Evolutionary conservation across 2,113 vertebrate species (phyloP).

Genomic region (Lamprologus tigripictilis): DNA sequence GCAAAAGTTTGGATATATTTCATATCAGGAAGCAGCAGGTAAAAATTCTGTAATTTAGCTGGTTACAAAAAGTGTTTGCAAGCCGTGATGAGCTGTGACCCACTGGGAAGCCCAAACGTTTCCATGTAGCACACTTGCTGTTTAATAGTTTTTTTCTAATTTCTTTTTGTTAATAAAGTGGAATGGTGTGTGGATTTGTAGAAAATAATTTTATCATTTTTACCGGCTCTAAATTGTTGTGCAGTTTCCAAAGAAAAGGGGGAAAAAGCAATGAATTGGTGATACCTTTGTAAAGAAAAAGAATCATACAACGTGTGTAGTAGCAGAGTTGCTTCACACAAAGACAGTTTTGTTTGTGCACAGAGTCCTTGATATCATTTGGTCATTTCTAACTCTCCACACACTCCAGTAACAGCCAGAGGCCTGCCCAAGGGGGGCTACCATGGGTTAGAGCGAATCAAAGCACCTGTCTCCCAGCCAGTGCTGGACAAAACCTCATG

Average conservation of each 20-base stretch:
- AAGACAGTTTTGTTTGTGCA: background rate
- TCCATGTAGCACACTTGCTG: background rate
- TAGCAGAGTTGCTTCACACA: background rate
- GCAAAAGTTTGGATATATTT: background rate
- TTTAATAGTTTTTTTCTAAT: background rate
- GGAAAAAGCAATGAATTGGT: background rate
- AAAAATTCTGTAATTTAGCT: background rate
- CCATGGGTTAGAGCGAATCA: slow-evolving; percentile 6
- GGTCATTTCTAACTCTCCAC: background rate
- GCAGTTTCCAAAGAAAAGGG: background rate
- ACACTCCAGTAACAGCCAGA: background rate
- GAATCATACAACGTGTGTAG: background rate
- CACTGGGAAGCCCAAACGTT: background rate
- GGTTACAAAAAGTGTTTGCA: background rate
- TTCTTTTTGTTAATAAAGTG: background rate
- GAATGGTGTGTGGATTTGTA: background rate
- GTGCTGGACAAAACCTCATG: slow-evolving; percentile 30
- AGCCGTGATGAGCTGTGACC: background rate
- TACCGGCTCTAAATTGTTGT: background rate
- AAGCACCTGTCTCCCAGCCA: slow-evolving; percentile 51
- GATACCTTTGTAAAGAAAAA: background rate
- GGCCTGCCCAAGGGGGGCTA: background rate
- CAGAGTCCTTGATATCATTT: background rate
- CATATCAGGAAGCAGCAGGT: background rate
- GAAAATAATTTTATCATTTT: background rate